Conservation (phyloP, 2,113 vertebrate species). For the Ophthalmolycus amberensis region DNA sequence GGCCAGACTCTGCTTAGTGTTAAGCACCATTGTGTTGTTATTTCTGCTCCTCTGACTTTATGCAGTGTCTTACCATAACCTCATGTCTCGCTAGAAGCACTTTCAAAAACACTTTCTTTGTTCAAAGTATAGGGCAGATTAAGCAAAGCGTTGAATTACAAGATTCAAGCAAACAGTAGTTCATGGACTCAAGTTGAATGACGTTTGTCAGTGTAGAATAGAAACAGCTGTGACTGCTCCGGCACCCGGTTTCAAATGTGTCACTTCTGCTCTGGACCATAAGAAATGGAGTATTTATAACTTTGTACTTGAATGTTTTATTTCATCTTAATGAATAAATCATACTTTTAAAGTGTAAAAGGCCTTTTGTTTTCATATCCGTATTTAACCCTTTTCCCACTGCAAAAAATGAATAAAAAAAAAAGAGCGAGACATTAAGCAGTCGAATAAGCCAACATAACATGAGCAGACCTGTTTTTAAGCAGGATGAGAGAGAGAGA, state of each 20-base stretch:
- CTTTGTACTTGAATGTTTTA: not conserved
- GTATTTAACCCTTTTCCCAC: not conserved
- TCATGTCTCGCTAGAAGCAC: not conserved
- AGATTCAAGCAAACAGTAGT: not conserved
- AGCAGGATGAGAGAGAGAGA: not conserved
- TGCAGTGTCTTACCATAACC: not conserved
- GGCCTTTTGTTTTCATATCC: not conserved
- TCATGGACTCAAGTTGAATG: not conserved
- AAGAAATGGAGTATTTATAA: not conserved
- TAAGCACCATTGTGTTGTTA: not conserved
- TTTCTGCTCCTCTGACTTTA: not conserved
- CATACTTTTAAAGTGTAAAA: not conserved
- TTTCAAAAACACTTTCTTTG: not conserved
- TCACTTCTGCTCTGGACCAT: not conserved
- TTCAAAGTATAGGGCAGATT: not conserved
- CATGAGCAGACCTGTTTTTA: conserved; percentile 14
- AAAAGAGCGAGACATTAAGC: not conserved
- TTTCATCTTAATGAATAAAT: conserved; percentile 10
- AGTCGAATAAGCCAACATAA: not conserved
- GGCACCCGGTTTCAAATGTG: not conserved
- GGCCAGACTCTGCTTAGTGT: not conserved
- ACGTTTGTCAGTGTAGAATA: not conserved
- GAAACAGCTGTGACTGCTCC: not conserved
- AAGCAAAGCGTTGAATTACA: not conserved
- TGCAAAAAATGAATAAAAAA: not conserved